Conservation (phyloP, 2,797 vertebrate genomes). For the Dendrocincla fuliginosa region DNA sequence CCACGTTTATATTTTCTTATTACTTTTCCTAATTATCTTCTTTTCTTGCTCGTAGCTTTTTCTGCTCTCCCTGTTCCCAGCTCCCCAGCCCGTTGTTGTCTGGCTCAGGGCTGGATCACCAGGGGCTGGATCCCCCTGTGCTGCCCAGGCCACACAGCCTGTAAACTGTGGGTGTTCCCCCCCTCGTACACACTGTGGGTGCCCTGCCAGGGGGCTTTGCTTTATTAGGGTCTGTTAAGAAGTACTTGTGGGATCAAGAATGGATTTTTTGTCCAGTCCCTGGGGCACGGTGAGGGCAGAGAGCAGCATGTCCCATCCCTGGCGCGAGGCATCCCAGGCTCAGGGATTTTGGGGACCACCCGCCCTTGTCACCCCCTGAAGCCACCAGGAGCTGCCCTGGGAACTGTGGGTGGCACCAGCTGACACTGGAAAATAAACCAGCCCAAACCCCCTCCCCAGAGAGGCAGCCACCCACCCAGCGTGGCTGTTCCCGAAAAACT, state of each 20-base stretch:
- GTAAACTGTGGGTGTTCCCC: neutral
- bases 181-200: neutral
- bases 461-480: accelerated
- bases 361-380: accelerated
- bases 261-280: neutral
- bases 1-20: conserved; percentile 38
- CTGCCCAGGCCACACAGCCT: neutral
- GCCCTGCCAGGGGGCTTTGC: neutral
- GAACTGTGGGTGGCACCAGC: neutral
- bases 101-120: neutral
- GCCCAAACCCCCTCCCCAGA: neutral
- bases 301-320: accelerated
- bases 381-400: neutral
- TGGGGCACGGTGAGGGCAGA: accelerated
- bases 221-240: accelerated
- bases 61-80: neutral
- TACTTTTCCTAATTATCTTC: conserved; percentile 38
- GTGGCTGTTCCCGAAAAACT: neutral
- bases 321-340: accelerated
- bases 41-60: neutral
- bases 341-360: neutral
- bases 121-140: neutral
- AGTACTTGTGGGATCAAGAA: accelerated
- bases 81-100: neutral
- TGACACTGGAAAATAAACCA: neutral